Percentiles rank a stretch among this genome's conserved stretches.
phyloP scores from a whole-genome alignment of 1,140 invertebrate species.

The Conus ventricosus region DNA sequence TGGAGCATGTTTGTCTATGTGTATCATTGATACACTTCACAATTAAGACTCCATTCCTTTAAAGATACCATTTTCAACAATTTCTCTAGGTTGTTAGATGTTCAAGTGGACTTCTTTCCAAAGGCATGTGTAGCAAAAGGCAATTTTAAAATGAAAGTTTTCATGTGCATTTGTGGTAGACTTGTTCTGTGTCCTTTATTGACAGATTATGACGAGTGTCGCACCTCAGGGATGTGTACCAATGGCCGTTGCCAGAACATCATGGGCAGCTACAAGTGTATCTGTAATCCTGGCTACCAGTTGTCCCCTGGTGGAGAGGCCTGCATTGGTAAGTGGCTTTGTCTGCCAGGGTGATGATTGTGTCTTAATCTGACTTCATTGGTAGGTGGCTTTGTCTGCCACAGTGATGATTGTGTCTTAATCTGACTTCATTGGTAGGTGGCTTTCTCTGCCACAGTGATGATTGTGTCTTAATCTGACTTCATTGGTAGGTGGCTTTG shows the following conservation, averaged over 20 bases:
- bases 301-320: slow-evolving; percentile 22
- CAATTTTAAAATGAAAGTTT: no score
- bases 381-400: background rate
- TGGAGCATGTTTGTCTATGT: no score
- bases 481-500: slow-evolving; percentile 26
- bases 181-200: background rate
- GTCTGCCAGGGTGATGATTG: background rate
- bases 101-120: no score
- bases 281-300: slow-evolving; percentile 65
- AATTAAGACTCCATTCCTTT: no score
- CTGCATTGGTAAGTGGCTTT: slow-evolving; percentile 36
- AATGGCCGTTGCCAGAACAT: slow-evolving; percentile 72
- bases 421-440: slow-evolving; percentile 28
- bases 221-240: slow-evolving; percentile 80
- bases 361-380: no score
- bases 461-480: no score
- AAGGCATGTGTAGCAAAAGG: no score
- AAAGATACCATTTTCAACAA: no score
- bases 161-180: no score
- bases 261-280: slow-evolving; percentile 71
- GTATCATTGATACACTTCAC: no score
- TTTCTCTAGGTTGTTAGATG: no score
- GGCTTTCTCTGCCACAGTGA: background rate
- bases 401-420: no score
- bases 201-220: slow-evolving; percentile 92